Evolutionary conservation across 2,113 vertebrate species (phyloP), one percentile per base, ranked within the genome.

Genomic region (Myxocyprinus asiaticus): DNA sequence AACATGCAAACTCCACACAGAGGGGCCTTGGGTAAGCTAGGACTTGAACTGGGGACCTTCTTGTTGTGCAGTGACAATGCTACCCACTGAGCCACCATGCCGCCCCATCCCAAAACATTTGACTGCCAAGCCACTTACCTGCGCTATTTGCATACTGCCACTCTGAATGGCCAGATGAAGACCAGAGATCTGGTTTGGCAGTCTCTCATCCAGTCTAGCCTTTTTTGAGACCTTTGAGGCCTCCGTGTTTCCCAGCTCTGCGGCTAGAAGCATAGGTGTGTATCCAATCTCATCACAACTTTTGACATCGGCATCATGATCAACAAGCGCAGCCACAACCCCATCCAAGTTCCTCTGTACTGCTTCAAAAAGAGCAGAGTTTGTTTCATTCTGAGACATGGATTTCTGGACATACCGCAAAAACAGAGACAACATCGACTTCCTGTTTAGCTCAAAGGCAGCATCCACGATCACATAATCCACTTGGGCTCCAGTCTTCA

Each of bases 231-330:
- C n/a, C 0, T 82, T 90, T 83, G 80, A 93, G 15, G 90, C 85
- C 53, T 94, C 90, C 0, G 58, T 51, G 71, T 94, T 90, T 4
- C 91, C 92, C 58, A 83, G 88, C 85, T 93, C 90, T 45, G 91
- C 90, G 0, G 93, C 91, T 81, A 94, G 17, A 2, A 95, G 90
- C 56, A 95, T 78, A 78, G 95, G 92, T 5, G 94, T 93, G 82
- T 93, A 92, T n/a, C 88, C 86, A 48, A 78, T 87, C 59, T 86
- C 66, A 8, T 93, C 91, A 51, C 6, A 82, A 17, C 80, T 50
- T 0, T 94, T 91, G 17, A 91, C 70, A 22, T 94, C 86, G 4
- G 82, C 85, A 4, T 94, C 94, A 11, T 79, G 88, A 48, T 94
- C 91, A 55, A 88, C 84, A 66, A 94, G 87, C 81, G 88, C 83